Evolutionary conservation across 2,113 vertebrate genomes (phyloP).

Genomic region (Oryzias javanicus): DNA sequence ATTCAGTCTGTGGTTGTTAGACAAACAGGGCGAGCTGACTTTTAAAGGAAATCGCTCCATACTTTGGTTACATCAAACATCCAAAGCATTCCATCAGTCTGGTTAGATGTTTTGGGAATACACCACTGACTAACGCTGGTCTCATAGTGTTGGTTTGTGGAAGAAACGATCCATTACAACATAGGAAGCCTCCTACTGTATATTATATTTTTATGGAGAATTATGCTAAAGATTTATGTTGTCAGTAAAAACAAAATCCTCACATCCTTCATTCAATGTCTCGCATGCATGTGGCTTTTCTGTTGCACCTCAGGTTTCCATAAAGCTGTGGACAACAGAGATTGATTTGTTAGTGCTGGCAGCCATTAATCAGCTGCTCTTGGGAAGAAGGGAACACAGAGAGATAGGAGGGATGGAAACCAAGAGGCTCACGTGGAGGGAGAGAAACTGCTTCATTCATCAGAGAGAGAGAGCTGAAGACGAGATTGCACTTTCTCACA

Average conservation of each 20-base stretch:
- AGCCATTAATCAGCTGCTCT: slow-evolving; percentile 24
- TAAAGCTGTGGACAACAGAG: slow-evolving; percentile 22
- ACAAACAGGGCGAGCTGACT: slow-evolving; percentile 23
- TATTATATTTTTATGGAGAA: too few relatives aligned
- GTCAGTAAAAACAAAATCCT: too few relatives aligned
- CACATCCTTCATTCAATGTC: too few relatives aligned
- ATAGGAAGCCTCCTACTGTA: too few relatives aligned
- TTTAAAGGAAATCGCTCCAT: slow-evolving; percentile 17
- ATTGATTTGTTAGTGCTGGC: slow-evolving; percentile 25
- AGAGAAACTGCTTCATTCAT: slow-evolving; percentile 41
- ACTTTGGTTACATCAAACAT: slow-evolving; percentile 21
- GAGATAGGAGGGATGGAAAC: slow-evolving; percentile 29
- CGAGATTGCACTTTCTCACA: slow-evolving; percentile 42
- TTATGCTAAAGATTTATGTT: too few relatives aligned
- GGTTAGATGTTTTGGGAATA: background rate
- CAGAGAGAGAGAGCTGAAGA: slow-evolving; percentile 33
- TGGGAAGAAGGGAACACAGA: slow-evolving; percentile 1
- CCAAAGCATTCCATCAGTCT: slow-evolving; percentile 32
- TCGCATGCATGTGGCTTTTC: too few relatives aligned
- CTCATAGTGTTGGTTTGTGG: too few relatives aligned
- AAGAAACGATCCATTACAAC: too few relatives aligned
- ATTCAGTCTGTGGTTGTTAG: slow-evolving; percentile 27
- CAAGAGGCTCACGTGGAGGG: slow-evolving; percentile 21
- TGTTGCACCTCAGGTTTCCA: slow-evolving; percentile 7
- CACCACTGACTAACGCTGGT: background rate